These are phyloP conservation scores for Caenorhabditis uteleia DNA, from an alignment of 2,888 invertebrate species.

Conservation along the genomic window DNA sequence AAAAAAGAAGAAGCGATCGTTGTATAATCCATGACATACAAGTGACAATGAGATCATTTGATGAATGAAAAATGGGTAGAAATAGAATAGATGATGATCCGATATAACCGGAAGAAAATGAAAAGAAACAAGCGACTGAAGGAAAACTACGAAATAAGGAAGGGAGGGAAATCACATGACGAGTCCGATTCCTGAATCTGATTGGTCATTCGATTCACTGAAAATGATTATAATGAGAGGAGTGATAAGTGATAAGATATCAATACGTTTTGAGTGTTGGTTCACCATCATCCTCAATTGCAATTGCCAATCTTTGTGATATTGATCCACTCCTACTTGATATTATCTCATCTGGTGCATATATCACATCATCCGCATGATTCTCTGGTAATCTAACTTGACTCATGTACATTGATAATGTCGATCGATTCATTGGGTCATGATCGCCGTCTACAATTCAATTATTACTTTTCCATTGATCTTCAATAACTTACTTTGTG, in stretches of 20 bases:
- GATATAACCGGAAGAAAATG: no score
- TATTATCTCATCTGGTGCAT: conserved; percentile 52
- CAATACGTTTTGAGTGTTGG: conserved; percentile 23
- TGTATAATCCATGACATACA: no score
- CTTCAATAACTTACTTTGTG: conserved; percentile 13
- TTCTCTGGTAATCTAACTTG: conserved; percentile 47
- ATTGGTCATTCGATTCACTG: conserved; percentile 19
- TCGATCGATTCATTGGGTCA: conserved; percentile 45
- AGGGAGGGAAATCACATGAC: conserved; percentile 23
- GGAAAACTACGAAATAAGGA: background rate
- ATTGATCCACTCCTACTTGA: conserved; percentile 36
- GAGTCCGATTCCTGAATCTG: conserved; percentile 38
- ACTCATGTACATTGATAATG: conserved; percentile 47
- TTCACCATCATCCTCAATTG: conserved; percentile 32
- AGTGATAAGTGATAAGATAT: background rate
- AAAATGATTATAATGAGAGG: background rate
- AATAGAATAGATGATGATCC: no score
- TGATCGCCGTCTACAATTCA: conserved; percentile 2
- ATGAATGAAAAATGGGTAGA: no score
- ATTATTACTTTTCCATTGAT: no score
- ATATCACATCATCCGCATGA: conserved; percentile 49
- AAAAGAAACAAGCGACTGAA: background rate
- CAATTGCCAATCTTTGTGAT: conserved; percentile 30
- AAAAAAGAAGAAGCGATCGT: no score
- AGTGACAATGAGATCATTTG: no score